Conservation (phyloP, 2,797 vertebrate species). For the Acrocephalus scirpaceus region DNA sequence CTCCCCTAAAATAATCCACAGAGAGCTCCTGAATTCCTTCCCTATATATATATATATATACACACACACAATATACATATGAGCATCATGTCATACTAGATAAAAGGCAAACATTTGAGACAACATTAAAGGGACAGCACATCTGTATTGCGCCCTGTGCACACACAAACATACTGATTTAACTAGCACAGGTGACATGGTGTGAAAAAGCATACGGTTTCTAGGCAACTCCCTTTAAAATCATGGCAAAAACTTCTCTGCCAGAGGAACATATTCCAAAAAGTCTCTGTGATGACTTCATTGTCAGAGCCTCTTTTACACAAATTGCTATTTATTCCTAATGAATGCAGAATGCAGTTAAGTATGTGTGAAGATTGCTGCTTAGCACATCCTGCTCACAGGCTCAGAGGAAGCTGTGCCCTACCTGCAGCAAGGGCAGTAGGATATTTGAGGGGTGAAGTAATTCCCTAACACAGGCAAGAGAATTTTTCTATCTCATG, state of each 20-base stretch:
- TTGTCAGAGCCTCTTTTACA: neutral
- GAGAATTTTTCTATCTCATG: neutral
- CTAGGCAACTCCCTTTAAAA: constrained; percentile 21
- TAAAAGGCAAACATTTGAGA: neutral
- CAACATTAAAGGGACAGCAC: neutral
- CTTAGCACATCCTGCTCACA: neutral
- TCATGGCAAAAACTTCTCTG: neutral
- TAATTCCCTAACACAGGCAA: neutral
- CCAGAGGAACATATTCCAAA: neutral
- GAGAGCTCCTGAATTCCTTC: neutral
- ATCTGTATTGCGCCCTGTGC: accelerated
- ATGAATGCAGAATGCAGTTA: neutral
- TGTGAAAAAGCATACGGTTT: neutral
- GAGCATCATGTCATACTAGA: neutral
- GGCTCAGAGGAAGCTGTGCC: neutral
- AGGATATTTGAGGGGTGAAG: neutral
- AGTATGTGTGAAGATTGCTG: neutral
- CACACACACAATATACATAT: neutral
- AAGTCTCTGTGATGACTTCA: neutral
- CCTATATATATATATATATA: neutral
- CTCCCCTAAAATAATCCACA: neutral
- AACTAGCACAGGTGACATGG: neutral
- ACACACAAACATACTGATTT: neutral
- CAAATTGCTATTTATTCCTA: neutral
- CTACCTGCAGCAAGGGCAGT: neutral